Base-by-base conservation (phyloP, 1,140 invertebrate species). In the Chelonus insularis region DNA sequence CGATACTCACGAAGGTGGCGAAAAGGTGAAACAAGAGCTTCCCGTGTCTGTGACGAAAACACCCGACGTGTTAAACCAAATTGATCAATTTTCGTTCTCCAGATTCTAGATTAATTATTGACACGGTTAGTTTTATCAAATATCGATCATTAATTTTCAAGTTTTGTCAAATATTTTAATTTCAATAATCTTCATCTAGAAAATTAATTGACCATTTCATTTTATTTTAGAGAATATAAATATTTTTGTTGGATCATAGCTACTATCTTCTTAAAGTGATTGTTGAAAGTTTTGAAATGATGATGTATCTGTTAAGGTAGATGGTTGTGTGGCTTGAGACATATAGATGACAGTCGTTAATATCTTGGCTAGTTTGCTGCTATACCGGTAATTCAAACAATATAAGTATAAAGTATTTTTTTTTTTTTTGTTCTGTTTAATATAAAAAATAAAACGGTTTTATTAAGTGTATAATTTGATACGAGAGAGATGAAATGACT, bases 41-140 rank as follows among this genome's bases (percentile, higher is more conserved):
- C 47, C 12, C 4, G 12, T 50, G 47, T 9, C 20, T 29, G 29
- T 36, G 25, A 34, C 50, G 20, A 52, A 52, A 52, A 52, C 29
- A 25, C 25, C 25, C 29, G 25, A 34, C 25, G 29, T 36, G 50
- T 52, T 25, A 25, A 29, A 14, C 50, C 29, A 52, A 52, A 52
- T 52, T 52, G 50, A 52, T 52, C 50, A 52, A 52, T 52, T 52
- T 25, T 34, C 50, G 25, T 14, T 45, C 18, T 5, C 7, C 43
- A 48, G 45, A 18, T 21, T 18, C 7, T 29, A 60, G 63, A 67
- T 68, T 63, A 48, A 67, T 67, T 67, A 60, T 68, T 59, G 56
- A 52, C 45, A 37, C 60, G 25, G 20, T 51, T 52, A 12, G 20
- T 21, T 7, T 29, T 52, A 52, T 52, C 50, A n/a, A 9, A 14